Percentiles rank a stretch among this genome's conserved stretches.
These are phyloP conservation scores for Epinotia demarniana DNA, from an alignment of 2,888 invertebrate genomes.

Conservation along the genomic window DNA sequence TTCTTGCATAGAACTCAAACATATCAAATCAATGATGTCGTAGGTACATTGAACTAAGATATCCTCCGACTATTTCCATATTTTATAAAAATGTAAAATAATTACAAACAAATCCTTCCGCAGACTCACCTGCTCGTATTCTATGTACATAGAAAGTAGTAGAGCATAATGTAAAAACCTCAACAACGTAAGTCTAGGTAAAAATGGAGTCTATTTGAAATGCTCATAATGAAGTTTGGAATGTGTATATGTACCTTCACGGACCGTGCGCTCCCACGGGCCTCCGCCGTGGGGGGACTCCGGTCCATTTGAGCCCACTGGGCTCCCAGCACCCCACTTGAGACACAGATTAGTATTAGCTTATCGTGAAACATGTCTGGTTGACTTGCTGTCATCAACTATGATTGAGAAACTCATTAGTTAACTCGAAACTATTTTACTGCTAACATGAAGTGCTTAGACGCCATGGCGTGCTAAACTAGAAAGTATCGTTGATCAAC, in stretches of 20 bases:
- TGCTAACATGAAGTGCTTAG: conserved; percentile 27
- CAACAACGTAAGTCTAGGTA: background rate
- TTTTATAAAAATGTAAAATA: no score
- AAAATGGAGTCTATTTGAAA: background rate
- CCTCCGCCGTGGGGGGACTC: conserved; percentile 50
- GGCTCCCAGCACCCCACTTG: conserved; percentile 55
- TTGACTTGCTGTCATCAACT: conserved; percentile 41
- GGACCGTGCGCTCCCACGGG: conserved; percentile 49
- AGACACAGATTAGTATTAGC: conserved; percentile 64
- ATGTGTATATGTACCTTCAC: conserved; percentile 10
- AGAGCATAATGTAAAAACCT: no score
- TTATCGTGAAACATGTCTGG: conserved; percentile 53
- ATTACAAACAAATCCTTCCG: no score
- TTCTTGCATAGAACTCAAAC: no score
- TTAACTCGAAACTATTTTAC: conserved; percentile 38
- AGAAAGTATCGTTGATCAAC: conserved; percentile 43
- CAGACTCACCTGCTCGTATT: no score
- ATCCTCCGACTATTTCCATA: no score
- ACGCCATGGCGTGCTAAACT: conserved; percentile 31
- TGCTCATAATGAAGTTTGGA: background rate
- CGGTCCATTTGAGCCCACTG: conserved; percentile 60
- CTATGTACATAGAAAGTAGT: no score
- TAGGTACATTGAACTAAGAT: no score
- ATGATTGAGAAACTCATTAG: conserved; percentile 46
- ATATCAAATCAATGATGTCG: no score